These are phyloP conservation scores for Malurus splendens DNA, from an alignment of 2,797 vertebrate species.

Conservation along the genomic window DNA sequence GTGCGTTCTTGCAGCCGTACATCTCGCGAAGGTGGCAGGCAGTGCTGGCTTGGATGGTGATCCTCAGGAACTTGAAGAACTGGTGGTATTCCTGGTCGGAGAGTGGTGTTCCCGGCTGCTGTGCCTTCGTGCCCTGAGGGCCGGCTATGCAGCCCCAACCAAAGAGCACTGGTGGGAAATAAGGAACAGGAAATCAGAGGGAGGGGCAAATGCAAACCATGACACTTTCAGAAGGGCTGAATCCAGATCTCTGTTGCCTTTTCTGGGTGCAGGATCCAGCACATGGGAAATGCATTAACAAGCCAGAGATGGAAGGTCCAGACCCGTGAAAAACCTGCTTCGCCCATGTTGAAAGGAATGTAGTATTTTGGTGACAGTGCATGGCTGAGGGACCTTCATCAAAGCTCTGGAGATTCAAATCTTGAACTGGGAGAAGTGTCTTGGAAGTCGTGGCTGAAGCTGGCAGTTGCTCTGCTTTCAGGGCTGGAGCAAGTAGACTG, in stretches of 20 bases:
- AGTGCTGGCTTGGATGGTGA: not conserved
- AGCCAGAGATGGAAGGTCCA: not conserved
- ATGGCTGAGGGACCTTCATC: not conserved
- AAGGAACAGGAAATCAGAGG: not conserved
- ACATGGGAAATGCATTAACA: not conserved
- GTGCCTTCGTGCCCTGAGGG: rapidly evolving
- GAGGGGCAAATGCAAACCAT: not conserved
- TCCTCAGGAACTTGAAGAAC: slow-evolving; percentile 25
- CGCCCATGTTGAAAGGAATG: not conserved
- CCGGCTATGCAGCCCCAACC: not conserved
- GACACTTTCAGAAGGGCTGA: not conserved
- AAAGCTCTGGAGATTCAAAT: not conserved
- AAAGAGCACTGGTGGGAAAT: slow-evolving; percentile 15
- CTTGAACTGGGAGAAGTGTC: not conserved
- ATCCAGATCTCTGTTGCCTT: not conserved
- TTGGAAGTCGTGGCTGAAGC: not conserved
- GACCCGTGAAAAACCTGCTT: not conserved
- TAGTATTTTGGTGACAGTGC: not conserved
- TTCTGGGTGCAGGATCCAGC: not conserved
- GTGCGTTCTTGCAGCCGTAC: slow-evolving; percentile 21
- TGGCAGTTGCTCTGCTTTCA: not conserved
- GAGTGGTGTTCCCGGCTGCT: slow-evolving; percentile 8
- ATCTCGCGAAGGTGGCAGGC: slow-evolving; percentile 14
- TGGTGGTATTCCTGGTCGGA: slow-evolving; percentile 11
- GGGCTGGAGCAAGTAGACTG: not conserved